Conservation (phyloP, 2,113 vertebrate species). For the Paracanthobrama guichenoti region DNA sequence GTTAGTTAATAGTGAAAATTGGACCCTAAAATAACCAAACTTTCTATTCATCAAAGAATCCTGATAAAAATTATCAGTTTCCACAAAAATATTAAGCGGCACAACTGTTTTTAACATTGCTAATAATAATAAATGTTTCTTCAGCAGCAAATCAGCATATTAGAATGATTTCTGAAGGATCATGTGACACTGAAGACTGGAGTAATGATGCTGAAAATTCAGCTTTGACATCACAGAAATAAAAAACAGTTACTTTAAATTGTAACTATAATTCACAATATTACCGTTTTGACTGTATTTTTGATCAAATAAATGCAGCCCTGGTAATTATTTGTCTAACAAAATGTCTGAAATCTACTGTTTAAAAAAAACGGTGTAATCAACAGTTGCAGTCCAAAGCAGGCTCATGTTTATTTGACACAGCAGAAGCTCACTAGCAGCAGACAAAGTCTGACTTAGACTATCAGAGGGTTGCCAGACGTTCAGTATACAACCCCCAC, state of each 20-base stretch:
- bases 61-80: background rate
- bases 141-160: background rate
- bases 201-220: background rate
- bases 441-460: slow-evolving; percentile 26
- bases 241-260: background rate
- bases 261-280: background rate
- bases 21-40: too few species aligned
- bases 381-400: background rate
- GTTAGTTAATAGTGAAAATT: too few species aligned
- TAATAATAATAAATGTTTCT: background rate
- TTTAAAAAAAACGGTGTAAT: background rate
- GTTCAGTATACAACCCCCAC: slow-evolving; percentile 33
- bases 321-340: background rate
- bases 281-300: background rate
- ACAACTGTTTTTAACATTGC: too few species aligned
- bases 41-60: background rate
- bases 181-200: background rate
- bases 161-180: background rate
- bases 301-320: background rate
- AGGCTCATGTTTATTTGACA: slow-evolving; percentile 22
- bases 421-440: background rate
- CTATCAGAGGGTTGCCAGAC: slow-evolving; percentile 38
- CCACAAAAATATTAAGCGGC: background rate
- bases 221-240: background rate
- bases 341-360: background rate